Base-by-base conservation (phyloP, 1,140 invertebrate genomes). In the Drosophila mauritiana region DNA sequence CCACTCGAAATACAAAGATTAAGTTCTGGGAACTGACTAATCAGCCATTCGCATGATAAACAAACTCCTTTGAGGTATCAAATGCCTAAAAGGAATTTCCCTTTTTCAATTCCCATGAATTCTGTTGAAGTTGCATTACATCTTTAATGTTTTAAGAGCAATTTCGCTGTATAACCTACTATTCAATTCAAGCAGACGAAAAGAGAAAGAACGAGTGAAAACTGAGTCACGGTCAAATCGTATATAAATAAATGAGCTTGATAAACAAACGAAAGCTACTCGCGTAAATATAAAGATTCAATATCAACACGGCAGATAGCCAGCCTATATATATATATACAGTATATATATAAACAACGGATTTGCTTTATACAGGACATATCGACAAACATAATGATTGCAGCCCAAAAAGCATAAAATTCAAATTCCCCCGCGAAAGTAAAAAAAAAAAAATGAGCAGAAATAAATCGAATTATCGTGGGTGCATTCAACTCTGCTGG, bases 191-290 rank as follows among this genome's bases (percentile, higher is more conserved):
- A 5, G 42, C 15, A 48, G 64, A 57, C 31, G 37, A 31, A 52
- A 17, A 39, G 46, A 40, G 4, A 31, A 36, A 40, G 53, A 64
- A 48, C 43, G 22, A 27, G 37, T 15, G 34, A 63, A 74, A 85
- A 70, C 74, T 86, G 78, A 81, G 82, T 85, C 82, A 85, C 62
- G 82, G 82, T 74, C 82, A 86, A 67, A 61, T 65, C 45, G 64
- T 70, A 63, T 67, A 59, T 56, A 74, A 56, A 75, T 65, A 74
- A 55, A 56, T 63, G 40, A 63, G 69, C 42, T 49, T 73, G 56
- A 62, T 62, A 72, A 73, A 40, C 40, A 62, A 62, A 61, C 36
- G 51, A 52, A 73, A 58, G 64, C 64, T 22, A 36, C 57, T 31
- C 17, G 57, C 45, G 63, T 67, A 63, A 59, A 37, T 34, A 67